These are phyloP conservation scores for Acrossocheilus fasciatus DNA, from an alignment of 2,797 vertebrate genomes.

Conservation along the genomic window DNA sequence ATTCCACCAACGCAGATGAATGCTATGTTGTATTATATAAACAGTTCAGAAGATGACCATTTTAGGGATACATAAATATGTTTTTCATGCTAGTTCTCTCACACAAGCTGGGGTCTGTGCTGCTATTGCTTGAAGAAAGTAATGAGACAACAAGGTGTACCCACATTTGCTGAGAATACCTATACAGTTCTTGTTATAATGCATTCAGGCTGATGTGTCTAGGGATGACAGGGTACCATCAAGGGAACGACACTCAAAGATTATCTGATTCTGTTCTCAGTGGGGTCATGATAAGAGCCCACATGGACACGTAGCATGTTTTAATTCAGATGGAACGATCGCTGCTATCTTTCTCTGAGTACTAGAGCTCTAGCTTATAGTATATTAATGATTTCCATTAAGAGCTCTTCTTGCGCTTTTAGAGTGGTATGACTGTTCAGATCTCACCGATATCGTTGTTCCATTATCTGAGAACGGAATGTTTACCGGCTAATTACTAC, in stretches of 20 bases:
- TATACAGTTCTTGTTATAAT: background rate
- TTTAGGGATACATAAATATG: background rate
- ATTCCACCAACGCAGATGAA: background rate
- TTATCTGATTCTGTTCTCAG: conserved; percentile 26
- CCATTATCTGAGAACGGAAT: conserved; percentile 8
- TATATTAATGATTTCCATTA: conserved; percentile 48
- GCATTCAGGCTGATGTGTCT: background rate
- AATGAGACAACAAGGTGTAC: background rate
- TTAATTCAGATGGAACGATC: conserved; percentile 49
- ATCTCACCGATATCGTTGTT: conserved; percentile 12
- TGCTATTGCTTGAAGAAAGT: background rate
- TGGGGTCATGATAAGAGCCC: conserved; percentile 39
- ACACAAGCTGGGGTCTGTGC: background rate
- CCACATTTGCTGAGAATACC: background rate
- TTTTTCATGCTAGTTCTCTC: background rate
- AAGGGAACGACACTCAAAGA: conserved; percentile 28
- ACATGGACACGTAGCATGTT: conserved; percentile 15
- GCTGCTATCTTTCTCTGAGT: conserved; percentile 35
- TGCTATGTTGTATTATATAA: background rate
- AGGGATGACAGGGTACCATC: conserved; percentile 5
- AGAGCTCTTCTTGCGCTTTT: conserved; percentile 25
- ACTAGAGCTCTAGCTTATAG: conserved; percentile 40
- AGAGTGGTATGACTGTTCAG: conserved; percentile 36
- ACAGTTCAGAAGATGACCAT: background rate
- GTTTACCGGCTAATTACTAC: conserved; percentile 15